Evolutionary conservation across 2,797 vertebrate species (phyloP).

Genomic region (Tapirus indicus): DNA sequence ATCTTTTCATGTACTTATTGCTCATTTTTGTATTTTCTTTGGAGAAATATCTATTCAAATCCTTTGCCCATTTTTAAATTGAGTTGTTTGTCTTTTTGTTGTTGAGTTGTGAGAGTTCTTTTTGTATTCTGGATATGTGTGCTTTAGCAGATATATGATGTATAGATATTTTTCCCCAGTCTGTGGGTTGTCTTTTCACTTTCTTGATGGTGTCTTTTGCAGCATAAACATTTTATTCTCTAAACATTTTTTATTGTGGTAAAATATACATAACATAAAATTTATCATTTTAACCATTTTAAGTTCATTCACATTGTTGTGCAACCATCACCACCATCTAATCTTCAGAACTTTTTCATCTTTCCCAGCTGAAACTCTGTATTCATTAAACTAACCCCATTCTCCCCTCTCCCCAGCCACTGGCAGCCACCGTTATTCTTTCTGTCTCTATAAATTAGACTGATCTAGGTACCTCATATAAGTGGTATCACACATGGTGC

Average conservation of each 20-base stretch:
- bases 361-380: slow-evolving; percentile 1
- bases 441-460: background rate
- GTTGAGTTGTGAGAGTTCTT: slow-evolving; percentile 43
- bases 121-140: slow-evolving; percentile 28
- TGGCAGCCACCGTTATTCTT: background rate
- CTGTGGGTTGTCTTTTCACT: background rate
- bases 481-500: background rate
- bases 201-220: slow-evolving; percentile 18
- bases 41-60: slow-evolving; percentile 35
- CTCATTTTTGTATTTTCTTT: slow-evolving; percentile 19
- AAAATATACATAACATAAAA: slow-evolving; percentile 40
- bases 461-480: background rate
- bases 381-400: background rate
- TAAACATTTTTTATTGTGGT: background rate
- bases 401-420: background rate
- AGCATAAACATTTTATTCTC: background rate
- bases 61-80: background rate
- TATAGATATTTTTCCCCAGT: slow-evolving; percentile 34
- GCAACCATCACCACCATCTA: background rate
- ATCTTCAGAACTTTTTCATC: slow-evolving; percentile 1
- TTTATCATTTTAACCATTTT: slow-evolving; percentile 24
- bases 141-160: background rate
- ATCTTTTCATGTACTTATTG: slow-evolving; percentile 29
- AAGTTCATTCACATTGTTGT: slow-evolving; percentile 38
- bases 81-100: slow-evolving; percentile 26